Conservation (phyloP, 2,113 vertebrate species). For the Pituophis catenifer region DNA sequence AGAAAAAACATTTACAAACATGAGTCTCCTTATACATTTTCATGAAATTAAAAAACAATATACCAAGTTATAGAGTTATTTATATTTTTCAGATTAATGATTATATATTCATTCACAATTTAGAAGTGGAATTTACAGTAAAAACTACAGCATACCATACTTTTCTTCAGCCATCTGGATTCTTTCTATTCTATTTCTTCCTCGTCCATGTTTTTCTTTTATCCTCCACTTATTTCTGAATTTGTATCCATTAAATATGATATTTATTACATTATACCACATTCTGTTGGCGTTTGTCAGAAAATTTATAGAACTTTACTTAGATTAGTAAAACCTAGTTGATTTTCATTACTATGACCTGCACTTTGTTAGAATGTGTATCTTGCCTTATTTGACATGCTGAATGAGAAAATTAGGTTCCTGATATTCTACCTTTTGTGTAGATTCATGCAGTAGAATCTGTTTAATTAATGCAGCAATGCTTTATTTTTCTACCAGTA, state of each 20-base stretch:
- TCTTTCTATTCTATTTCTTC: not conserved
- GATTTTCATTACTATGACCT: not conserved
- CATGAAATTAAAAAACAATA: not conserved
- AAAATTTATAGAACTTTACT: not conserved
- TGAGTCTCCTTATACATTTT: constrained; percentile 37
- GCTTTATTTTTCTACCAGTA: not conserved
- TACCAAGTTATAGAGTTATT: not conserved
- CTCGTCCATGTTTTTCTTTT: not conserved
- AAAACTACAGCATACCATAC: not conserved
- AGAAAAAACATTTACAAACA: constrained; percentile 29
- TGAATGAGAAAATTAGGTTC: not conserved
- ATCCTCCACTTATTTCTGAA: not conserved
- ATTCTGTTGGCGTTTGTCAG: not conserved
- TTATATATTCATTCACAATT: not conserved
- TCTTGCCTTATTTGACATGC: not conserved
- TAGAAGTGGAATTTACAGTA: not conserved
- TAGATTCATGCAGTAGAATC: not conserved
- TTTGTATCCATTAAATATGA: not conserved
- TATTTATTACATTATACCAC: not conserved
- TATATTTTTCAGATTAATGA: not conserved
- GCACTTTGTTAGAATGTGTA: not conserved
- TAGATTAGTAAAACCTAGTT: not conserved
- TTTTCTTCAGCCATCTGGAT: not conserved
- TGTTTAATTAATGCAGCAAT: not conserved
- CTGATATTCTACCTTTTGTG: not conserved